Percentiles rank a stretch among this genome's conserved stretches.
phyloP scores from a whole-genome alignment of 2,797 vertebrate genomes.

The Microhierax caerulescens region DNA sequence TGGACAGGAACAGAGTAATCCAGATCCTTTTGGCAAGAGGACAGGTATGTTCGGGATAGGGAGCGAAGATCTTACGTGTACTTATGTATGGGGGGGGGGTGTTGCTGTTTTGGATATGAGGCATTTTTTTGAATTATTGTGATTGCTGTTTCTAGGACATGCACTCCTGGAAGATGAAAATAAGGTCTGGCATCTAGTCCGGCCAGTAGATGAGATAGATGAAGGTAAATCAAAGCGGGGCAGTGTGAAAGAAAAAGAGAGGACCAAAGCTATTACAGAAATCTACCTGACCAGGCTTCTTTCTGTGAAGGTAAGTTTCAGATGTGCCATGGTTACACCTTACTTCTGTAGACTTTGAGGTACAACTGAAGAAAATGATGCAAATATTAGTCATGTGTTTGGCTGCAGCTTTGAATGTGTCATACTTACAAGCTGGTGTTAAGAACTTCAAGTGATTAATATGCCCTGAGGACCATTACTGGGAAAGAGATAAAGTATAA shows the following conservation, averaged over 20 bases:
- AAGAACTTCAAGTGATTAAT: not conserved
- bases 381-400: not conserved
- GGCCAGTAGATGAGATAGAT: slow-evolving; percentile 91
- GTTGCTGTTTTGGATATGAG: not conserved
- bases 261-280: slow-evolving; percentile 99
- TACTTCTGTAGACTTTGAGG: not conserved
- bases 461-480: not conserved
- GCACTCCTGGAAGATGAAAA: slow-evolving; percentile 94
- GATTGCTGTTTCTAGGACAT: slow-evolving; percentile 74
- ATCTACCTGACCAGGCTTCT: slow-evolving; percentile 97
- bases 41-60: not conserved
- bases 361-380: not conserved
- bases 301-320: slow-evolving; percentile 90
- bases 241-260: slow-evolving; percentile 96
- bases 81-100: not conserved
- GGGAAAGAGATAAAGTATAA: not conserved
- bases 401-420: not conserved
- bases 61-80: not conserved
- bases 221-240: slow-evolving; percentile 95
- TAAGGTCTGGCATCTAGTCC: slow-evolving; percentile 94
- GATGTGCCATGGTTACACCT: not conserved
- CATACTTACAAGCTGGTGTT: not conserved
- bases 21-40: not conserved
- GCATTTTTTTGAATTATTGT: not conserved
- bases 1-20: not conserved